Conservation (phyloP, 2,113 vertebrate genomes). For the Grammomys surdaster region DNA sequence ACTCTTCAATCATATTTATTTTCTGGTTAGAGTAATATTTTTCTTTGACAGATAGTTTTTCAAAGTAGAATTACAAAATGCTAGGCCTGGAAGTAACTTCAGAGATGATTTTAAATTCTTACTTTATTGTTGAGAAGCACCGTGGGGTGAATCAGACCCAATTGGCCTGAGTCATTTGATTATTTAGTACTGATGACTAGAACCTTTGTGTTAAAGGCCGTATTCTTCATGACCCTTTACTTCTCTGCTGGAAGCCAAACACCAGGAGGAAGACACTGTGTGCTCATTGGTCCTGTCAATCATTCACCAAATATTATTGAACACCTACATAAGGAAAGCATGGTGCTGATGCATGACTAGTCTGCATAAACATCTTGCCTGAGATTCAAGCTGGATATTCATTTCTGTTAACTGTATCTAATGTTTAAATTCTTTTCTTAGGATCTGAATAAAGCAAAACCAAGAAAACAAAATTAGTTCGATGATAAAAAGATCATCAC, state of each 20-base stretch:
- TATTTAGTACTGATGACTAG: constrained; percentile 53
- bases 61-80: constrained; percentile 54
- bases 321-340: constrained; percentile 7
- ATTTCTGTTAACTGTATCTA: constrained; percentile 36
- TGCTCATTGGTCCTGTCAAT: constrained; percentile 22
- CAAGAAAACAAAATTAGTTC: background rate
- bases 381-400: constrained; percentile 44
- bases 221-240: constrained; percentile 54
- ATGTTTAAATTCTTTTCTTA: background rate
- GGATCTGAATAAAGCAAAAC: background rate
- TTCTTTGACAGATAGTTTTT: constrained; percentile 67
- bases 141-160: constrained; percentile 31
- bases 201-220: constrained; percentile 54
- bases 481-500: background rate
- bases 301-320: constrained; percentile 63
- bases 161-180: constrained; percentile 31
- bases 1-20: constrained; percentile 67
- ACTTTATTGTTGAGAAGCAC: constrained; percentile 37
- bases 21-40: constrained; percentile 64
- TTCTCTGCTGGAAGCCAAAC: constrained; percentile 20
- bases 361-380: background rate
- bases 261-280: constrained; percentile 30
- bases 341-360: background rate
- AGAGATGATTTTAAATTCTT: constrained; percentile 55
- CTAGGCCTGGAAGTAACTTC: constrained; percentile 28